Base-by-base conservation (phyloP, 2,113 vertebrate species). In the Puma concolor region DNA sequence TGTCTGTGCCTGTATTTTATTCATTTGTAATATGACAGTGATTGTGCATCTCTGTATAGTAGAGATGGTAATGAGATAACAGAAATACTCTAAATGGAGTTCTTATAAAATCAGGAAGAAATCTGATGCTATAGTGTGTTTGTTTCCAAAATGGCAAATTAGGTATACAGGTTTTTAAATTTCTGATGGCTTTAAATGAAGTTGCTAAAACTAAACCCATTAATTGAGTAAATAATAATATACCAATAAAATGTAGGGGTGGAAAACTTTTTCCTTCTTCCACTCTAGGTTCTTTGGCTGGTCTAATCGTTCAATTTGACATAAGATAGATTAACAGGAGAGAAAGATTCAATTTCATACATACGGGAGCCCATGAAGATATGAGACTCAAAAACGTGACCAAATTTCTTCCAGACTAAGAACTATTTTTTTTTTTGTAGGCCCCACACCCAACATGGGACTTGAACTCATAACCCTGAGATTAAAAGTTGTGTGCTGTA, bases 131-230 rank as follows among this genome's bases (percentile, higher is more conserved):
- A 63, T 11, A 91, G 69, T 23, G 69, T 89, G 36, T 79, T 88
- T 19, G n/a, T 94, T 91, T 84, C 41, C 85, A 29, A 88, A 93
- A 60, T 96, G 67, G n/a, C 13, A 92, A 86, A 29, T 83, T 50
- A 36, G 31, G 38, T 91, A 41, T 63, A 23, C 4, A 67, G 5
- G 12, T 91, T 74, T 86, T 96, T 60, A 52, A 23, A 16, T 84
- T 79, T 89, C 79, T 60, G 16, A 87, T 87, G 27, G 3, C 3
- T 94, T 25, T 74, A 90, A 66, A 63, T 85, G 67, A 91, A 92
- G 17, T 84, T 95, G 57, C 19, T 38, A 50, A 67, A 88, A 67
- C 17, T 82, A 86, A 97, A 85, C 1, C 10, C 7, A 76, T 50
- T 82, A 66, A 85, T 15, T 88, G 23, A 92, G 29, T 38, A 80